Evolutionary conservation across 2,888 invertebrate genomes (phyloP).

Genomic region (Therioaphis trifolii): DNA sequence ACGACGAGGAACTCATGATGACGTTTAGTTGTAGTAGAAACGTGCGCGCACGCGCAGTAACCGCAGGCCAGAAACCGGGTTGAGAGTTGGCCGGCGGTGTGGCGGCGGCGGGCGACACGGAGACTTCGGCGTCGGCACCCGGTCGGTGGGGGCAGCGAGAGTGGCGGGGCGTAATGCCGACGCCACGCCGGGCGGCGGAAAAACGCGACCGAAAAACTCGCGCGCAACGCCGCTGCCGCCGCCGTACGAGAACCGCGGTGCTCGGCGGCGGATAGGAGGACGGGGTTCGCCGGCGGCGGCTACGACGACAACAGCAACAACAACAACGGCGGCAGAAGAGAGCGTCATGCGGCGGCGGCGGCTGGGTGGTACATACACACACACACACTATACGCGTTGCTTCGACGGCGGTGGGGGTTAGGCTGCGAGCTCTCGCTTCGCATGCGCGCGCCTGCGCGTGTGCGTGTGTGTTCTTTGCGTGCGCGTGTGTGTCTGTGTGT

Average conservation of each 20-base stretch:
- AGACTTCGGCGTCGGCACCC: too few species aligned
- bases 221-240: background rate
- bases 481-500: background rate
- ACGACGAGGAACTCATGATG: too few species aligned
- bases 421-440: background rate
- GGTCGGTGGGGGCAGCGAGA: background rate
- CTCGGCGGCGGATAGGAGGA: background rate
- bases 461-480: background rate
- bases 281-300: background rate
- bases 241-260: background rate
- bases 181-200: background rate
- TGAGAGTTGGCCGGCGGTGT: too few species aligned
- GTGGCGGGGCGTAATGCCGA: background rate
- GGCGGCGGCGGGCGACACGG: too few species aligned
- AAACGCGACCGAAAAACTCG: background rate
- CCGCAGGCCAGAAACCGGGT: too few species aligned
- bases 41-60: background rate
- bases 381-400: background rate
- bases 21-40: conserved; percentile 7
- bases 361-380: background rate
- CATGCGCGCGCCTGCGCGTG: background rate
- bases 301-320: background rate
- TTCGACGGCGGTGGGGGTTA: background rate
- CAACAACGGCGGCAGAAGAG: too few species aligned
- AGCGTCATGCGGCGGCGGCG: background rate